Evolutionary conservation across 2,113 vertebrate species (phyloP).

Genomic region (Opisthocomus hoazin): DNA sequence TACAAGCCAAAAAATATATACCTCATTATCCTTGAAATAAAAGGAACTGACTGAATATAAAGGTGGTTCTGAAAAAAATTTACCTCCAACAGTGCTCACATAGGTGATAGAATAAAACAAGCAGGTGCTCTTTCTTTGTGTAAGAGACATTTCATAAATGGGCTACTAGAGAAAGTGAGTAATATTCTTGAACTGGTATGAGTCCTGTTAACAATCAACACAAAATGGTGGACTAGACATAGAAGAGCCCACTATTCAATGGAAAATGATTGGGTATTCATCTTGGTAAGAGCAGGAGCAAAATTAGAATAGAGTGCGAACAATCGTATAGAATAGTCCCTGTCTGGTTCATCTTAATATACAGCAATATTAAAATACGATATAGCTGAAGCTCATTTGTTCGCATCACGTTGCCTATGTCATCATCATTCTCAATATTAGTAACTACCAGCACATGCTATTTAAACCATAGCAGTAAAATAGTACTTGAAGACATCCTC

Average conservation of each 20-base stretch:
- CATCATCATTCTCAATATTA: neutral
- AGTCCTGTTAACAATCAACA: neutral
- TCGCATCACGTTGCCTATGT: neutral
- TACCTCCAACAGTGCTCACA: neutral
- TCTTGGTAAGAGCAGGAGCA: neutral
- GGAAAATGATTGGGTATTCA: neutral
- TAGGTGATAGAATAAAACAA: neutral
- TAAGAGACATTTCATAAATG: neutral
- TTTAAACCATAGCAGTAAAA: neutral
- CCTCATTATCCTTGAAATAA: slow-evolving; percentile 27
- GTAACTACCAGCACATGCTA: neutral
- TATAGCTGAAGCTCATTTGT: neutral
- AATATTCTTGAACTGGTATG: neutral
- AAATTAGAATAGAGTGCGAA: neutral
- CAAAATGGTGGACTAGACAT: neutral
- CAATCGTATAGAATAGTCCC: neutral
- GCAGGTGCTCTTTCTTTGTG: neutral
- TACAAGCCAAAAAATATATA: neutral
- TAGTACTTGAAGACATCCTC: neutral
- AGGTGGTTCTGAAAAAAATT: neutral
- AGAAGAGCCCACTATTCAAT: neutral
- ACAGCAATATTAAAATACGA: neutral
- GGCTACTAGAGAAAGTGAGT: neutral
- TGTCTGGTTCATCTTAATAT: neutral
- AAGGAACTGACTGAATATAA: neutral